These are phyloP conservation scores for Hippopotamyrus pictus DNA, from an alignment of 2,797 vertebrate genomes.

Conservation along the genomic window DNA sequence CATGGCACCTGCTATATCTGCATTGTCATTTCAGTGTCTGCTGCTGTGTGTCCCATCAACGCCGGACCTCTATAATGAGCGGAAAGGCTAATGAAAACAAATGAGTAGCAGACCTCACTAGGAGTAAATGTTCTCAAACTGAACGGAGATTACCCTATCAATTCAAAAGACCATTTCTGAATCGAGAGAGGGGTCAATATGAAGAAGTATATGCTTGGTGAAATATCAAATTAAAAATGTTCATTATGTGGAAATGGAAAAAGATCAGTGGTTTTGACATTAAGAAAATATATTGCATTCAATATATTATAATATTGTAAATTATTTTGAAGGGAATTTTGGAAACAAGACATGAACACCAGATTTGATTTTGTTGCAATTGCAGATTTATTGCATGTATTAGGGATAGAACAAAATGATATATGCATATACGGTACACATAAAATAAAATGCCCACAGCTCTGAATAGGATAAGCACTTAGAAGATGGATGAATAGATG, in stretches of 20 bases:
- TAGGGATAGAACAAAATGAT: not conserved
- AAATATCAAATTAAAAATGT: conserved; percentile 8
- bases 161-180: conserved; percentile 3
- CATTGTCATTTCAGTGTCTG: not conserved
- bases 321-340: not conserved
- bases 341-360: not conserved
- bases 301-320: not conserved
- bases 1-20: no score
- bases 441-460: not conserved
- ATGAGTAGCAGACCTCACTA: not conserved
- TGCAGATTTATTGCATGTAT: not conserved
- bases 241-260: not conserved
- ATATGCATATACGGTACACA: not conserved
- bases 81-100: not conserved
- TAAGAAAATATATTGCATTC: conserved; percentile 32
- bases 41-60: not conserved
- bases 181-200: not conserved
- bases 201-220: not conserved
- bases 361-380: not conserved
- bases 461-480: not conserved
- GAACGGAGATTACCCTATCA: not conserved
- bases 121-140: not conserved
- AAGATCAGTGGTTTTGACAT: conserved; percentile 43
- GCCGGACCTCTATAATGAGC: not conserved
- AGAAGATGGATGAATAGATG: not conserved